Evolutionary conservation across 1,140 invertebrate genomes (phyloP).

Genomic region (Lepidurus arcticus): DNA sequence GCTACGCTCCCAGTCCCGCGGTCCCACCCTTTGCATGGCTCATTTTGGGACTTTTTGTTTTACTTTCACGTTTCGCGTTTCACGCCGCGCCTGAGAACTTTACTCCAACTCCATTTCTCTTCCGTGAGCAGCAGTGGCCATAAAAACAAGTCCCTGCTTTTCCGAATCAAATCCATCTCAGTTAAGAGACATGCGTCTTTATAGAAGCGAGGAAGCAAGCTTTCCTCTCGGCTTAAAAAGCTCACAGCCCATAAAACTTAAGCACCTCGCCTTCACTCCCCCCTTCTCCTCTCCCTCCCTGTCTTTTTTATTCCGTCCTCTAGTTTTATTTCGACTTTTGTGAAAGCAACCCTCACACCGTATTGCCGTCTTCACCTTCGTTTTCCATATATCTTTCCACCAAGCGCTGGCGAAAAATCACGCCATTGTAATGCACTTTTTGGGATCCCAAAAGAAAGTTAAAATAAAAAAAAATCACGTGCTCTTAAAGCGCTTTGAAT

Average conservation of each 20-base stretch:
- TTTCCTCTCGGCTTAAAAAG: conserved; percentile 15
- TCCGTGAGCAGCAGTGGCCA: background rate
- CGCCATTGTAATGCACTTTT: too few species aligned
- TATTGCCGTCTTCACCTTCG: background rate
- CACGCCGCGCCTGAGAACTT: too few species aligned
- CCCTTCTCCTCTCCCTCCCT: background rate
- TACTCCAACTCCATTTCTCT: background rate
- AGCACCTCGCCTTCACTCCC: background rate
- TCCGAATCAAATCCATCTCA: conserved; percentile 9
- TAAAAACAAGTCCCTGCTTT: background rate
- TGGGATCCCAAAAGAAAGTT: too few species aligned
- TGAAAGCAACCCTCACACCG: conserved; percentile 13
- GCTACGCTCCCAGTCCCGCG: too few species aligned
- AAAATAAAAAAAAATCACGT: too few species aligned
- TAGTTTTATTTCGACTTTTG: conserved; percentile 5
- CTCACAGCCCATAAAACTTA: conserved; percentile 21
- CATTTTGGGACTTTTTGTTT: too few species aligned
- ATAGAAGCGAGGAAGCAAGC: background rate
- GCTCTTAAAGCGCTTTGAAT: too few species aligned
- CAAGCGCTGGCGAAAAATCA: background rate
- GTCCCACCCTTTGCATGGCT: too few species aligned
- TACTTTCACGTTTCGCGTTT: too few species aligned
- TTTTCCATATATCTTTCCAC: background rate
- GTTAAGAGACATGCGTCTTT: background rate
- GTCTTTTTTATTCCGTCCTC: conserved; percentile 19